A percentile compares a stretch with the other conserved stretches of the same genome.
These are phyloP conservation scores for Rhabdomys pumilio DNA, from an alignment of 2,797 vertebrate genomes.

Conservation along the genomic window DNA sequence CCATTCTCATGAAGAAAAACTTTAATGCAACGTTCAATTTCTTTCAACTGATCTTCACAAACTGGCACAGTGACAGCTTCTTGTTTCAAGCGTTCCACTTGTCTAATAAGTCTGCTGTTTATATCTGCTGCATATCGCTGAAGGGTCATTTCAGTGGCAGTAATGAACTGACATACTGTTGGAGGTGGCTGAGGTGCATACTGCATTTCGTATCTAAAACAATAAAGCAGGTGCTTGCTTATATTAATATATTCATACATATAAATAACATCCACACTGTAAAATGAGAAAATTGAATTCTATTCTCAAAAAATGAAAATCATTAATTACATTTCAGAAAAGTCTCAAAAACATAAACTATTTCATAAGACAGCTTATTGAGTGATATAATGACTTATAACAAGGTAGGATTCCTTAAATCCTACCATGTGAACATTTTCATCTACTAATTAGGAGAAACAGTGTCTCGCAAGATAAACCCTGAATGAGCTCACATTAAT, in stretches of 20 bases:
- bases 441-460: conserved; percentile 34
- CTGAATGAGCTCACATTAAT: background rate
- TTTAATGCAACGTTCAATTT: conserved; percentile 97
- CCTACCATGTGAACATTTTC: background rate
- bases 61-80: conserved; percentile 94
- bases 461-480: conserved; percentile 14
- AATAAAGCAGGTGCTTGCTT: accelerated
- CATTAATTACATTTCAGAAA: background rate
- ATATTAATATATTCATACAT: background rate
- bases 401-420: too few relatives aligned
- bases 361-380: background rate
- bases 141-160: conserved; percentile 94
- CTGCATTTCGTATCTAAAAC: conserved; percentile 94
- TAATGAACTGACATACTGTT: conserved; percentile 94
- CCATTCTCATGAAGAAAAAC: conserved; percentile 97
- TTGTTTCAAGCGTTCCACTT: conserved; percentile 96
- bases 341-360: conserved; percentile 37
- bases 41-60: conserved; percentile 98
- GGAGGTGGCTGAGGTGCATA: conserved; percentile 95
- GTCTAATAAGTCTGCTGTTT: conserved; percentile 94
- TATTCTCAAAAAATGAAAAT: background rate
- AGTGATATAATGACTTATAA: background rate
- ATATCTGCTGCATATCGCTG: conserved; percentile 96
- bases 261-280: background rate
- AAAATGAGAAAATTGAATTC: background rate